These are phyloP conservation scores for Cryptus armator DNA, from an alignment of 2,888 invertebrate species.

Conservation along the genomic window DNA sequence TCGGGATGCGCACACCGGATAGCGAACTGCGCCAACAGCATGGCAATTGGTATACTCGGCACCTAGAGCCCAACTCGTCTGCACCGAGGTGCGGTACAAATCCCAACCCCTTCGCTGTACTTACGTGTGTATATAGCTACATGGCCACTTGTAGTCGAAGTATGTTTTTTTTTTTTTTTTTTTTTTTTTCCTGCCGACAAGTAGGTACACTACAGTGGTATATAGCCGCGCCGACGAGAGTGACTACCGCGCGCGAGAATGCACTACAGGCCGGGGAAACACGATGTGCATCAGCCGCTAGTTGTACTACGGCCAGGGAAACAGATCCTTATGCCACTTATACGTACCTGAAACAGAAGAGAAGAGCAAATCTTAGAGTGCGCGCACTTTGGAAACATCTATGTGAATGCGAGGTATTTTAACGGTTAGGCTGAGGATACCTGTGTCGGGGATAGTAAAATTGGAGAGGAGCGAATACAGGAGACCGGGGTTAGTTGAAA, in stretches of 20 bases:
- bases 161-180: slow-evolving; percentile 30
- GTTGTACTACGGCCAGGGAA: slow-evolving; percentile 10
- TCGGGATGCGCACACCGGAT: slow-evolving; percentile 57
- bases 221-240: slow-evolving; percentile 20
- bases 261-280: slow-evolving; percentile 15
- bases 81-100: slow-evolving; percentile 47
- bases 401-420: slow-evolving; percentile 25
- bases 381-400: slow-evolving; percentile 16
- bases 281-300: slow-evolving; percentile 16
- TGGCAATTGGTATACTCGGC: slow-evolving; percentile 65
- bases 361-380: slow-evolving; percentile 31
- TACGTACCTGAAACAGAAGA: slow-evolving; percentile 62
- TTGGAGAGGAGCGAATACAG: neutral
- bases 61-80: slow-evolving; percentile 57
- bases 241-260: slow-evolving; percentile 43
- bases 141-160: slow-evolving; percentile 25
- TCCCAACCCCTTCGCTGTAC: slow-evolving; percentile 63
- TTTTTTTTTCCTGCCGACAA: slow-evolving; percentile 37
- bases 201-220: slow-evolving; percentile 6
- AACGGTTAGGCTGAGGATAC: neutral
- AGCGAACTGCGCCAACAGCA: slow-evolving; percentile 43
- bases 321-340: slow-evolving; percentile 38
- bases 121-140: slow-evolving; percentile 63
- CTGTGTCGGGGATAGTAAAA: neutral
- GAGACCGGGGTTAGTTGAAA: neutral